Evolutionary conservation across 2,888 invertebrate genomes (phyloP).

Genomic region (Polyploca ridens): DNA sequence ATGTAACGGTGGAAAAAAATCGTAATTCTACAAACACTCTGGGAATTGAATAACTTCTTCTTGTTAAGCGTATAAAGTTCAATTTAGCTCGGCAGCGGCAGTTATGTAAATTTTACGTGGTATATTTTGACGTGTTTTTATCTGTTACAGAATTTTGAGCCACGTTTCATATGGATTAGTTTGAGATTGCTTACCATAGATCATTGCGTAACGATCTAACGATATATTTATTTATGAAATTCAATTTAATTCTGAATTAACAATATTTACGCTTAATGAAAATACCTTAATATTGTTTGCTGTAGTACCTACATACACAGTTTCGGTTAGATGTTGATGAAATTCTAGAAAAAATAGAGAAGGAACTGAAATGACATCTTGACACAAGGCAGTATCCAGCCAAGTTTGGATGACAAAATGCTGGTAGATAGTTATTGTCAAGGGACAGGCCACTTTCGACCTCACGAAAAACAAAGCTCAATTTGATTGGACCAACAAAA

Average conservation of each 20-base stretch:
- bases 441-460: no score
- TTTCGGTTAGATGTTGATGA: no score
- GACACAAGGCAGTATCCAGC: no score
- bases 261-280: no score
- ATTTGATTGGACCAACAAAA: no score
- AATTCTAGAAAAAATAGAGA: no score
- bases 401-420: no score
- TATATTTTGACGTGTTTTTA: neutral
- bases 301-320: no score
- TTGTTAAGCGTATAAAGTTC: neutral
- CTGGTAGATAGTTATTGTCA: no score
- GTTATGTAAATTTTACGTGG: conserved; percentile 10
- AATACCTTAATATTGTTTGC: no score
- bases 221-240: conserved; percentile 1
- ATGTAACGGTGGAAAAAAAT: conserved; percentile 28
- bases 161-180: conserved; percentile 1
- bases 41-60: neutral
- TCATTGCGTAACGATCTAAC: neutral
- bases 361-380: no score
- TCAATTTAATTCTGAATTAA: neutral
- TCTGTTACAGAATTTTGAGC: conserved; percentile 3
- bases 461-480: no score
- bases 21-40: conserved; percentile 20
- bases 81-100: neutral
- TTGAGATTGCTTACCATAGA: neutral